phyloP scores from a whole-genome alignment of 2,888 invertebrate species.

The Hirtodrosophila confusa region DNA sequence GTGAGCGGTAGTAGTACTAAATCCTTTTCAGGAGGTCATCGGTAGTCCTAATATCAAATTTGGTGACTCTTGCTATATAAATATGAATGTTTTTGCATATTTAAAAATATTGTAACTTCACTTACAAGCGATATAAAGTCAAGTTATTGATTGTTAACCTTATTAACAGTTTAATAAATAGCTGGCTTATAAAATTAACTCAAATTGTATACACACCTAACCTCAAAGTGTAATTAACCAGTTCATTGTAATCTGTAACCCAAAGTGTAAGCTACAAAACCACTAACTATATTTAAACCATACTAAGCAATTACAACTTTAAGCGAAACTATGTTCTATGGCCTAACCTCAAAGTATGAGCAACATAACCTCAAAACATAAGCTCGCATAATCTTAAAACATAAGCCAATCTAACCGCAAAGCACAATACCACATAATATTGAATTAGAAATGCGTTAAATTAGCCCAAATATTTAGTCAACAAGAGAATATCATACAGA shows the following conservation, averaged over 20 bases:
- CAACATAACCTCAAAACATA: slow-evolving; percentile 21
- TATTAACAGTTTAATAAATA: slow-evolving; percentile 1
- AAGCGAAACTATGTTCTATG: not conserved
- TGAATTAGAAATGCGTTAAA: slow-evolving; percentile 67
- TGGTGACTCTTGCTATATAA: no score
- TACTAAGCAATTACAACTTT: slow-evolving; percentile 1
- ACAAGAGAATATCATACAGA: slow-evolving; percentile 15
- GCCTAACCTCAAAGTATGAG: not conserved
- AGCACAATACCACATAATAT: slow-evolving; percentile 50
- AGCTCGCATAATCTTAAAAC: slow-evolving; percentile 16
- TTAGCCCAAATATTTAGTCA: slow-evolving; percentile 49
- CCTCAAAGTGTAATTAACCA: slow-evolving; percentile 14
- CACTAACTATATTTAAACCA: slow-evolving; percentile 1
- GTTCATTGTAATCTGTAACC: no score
- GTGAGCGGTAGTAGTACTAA: no score
- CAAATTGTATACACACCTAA: slow-evolving; percentile 7
- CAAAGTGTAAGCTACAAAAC: not conserved
- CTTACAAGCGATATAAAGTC: not conserved
- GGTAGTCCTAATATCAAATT: no score
- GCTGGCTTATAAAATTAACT: not conserved
- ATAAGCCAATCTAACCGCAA: slow-evolving; percentile 37
- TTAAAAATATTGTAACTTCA: not conserved
- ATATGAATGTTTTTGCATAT: no score
- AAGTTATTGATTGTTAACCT: slow-evolving; percentile 1
- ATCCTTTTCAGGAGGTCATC: no score